Conservation (phyloP, 1,140 invertebrate genomes). For the Papilio xuthus region DNA sequence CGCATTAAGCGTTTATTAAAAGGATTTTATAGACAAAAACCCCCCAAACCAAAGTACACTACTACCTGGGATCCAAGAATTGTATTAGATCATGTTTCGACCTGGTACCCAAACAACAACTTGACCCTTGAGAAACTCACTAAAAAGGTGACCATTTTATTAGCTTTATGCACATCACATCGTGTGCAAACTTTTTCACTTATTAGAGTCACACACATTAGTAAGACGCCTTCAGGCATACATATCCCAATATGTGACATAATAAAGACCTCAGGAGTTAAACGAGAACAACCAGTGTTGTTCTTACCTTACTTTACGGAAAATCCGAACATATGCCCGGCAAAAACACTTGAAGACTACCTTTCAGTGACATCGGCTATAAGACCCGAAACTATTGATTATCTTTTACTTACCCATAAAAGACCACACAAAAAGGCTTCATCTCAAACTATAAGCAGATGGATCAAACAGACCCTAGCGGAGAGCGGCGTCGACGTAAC, state of each 20-base stretch:
- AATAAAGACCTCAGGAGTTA: background rate
- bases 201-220: too few relatives aligned
- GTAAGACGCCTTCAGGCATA: too few relatives aligned
- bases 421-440: conserved; percentile 22
- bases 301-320: conserved; percentile 29
- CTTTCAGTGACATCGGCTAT: too few relatives aligned
- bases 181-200: too few relatives aligned
- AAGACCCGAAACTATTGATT: too few relatives aligned
- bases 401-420: conserved; percentile 26
- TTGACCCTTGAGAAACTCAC: too few relatives aligned
- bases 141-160: too few relatives aligned
- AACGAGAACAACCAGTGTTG: too few relatives aligned
- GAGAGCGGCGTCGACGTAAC: conserved; percentile 34
- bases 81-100: too few relatives aligned
- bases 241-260: too few relatives aligned
- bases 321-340: conserved; percentile 23
- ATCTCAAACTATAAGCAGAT: conserved; percentile 33
- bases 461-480: conserved; percentile 24
- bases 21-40: conserved; percentile 50
- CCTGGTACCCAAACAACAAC: too few relatives aligned
- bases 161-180: too few relatives aligned
- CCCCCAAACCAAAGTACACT: conserved; percentile 52
- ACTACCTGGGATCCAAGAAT: conserved; percentile 50
- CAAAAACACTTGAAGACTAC: conserved; percentile 12
- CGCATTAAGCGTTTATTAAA: conserved; percentile 51